Conservation (phyloP, 2,113 vertebrate species). For the Noctilio leporinus region DNA sequence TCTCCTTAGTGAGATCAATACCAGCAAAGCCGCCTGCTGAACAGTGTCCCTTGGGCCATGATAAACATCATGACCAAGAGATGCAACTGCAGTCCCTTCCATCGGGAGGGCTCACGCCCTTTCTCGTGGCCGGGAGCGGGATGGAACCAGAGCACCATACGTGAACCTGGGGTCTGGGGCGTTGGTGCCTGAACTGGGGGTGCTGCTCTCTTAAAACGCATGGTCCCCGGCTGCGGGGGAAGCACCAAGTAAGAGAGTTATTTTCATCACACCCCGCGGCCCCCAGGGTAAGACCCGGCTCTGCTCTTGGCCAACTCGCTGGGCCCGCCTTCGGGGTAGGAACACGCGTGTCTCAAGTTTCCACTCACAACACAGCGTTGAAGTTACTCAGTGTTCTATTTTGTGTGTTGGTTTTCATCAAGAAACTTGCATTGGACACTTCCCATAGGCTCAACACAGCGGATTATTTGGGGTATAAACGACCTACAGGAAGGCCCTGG, state of each 20-base stretch:
- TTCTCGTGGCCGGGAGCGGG: neutral
- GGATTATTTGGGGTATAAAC: neutral
- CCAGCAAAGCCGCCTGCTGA: neutral
- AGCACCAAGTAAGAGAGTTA: neutral
- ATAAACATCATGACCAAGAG: slow-evolving; percentile 13
- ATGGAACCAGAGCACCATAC: neutral
- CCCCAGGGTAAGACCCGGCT: neutral
- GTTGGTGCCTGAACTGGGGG: neutral
- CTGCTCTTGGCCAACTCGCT: neutral
- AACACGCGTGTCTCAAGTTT: neutral
- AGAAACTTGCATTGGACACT: neutral
- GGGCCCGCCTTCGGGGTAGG: rapidly evolving
- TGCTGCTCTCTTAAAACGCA: neutral
- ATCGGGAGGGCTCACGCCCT: neutral
- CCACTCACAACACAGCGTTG: neutral
- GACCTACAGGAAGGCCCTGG: too few relatives aligned
- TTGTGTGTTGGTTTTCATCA: neutral
- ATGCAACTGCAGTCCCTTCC: neutral
- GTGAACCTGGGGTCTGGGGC: neutral
- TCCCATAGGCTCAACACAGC: neutral
- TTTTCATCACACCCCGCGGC: neutral
- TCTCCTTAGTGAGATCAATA: slow-evolving; percentile 52
- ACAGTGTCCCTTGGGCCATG: slow-evolving; percentile 1
- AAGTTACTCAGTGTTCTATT: neutral
- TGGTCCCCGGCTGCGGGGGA: neutral